Evolutionary conservation across 2,888 invertebrate species (phyloP), one percentile per base, ranked within the genome.

Genomic region (Sarcophaga variegata): DNA sequence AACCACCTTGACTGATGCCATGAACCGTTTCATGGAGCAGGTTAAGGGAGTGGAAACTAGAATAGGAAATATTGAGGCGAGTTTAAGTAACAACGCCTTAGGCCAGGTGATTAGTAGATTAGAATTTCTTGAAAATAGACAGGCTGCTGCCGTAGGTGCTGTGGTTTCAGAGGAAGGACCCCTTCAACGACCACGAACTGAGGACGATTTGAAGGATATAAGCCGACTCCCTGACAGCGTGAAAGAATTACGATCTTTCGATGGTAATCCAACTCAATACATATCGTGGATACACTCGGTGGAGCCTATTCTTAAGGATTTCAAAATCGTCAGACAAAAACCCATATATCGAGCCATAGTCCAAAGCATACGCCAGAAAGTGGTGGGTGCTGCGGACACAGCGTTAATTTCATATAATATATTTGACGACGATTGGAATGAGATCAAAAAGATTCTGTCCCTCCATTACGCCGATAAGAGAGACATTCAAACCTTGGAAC

Each of bases 401-500:
- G 85, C 89, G 20, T 22, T 88, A 17, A 63, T 87, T 0, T 83
- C 81, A 0, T 85, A 86, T 25, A 86, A 88, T 12, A 70, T 85
- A 1, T 81, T 85, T 47, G 71, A 85, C 25, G 64, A 10, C 11
- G 74, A 87, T 54, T 88, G 88, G 88, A 4, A 17, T 0, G 67
- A 87, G 2, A 88, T 88, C 0, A 89, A 89, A 20, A 72, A 27
- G 66, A 79, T 82, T 20, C 70, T 88, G 6, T 88, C 87, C 5
- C 81, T 89, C 11, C 88, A 88, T 22, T 88, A 89, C 62, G 89
- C 88, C 0, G 88, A 88, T 37, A 90, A 89, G 54, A 70, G 87
- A 22, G 89, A 89, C 66, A 49, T 88, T 0, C 74, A 87, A 6
- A 89, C 88, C 0, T 49, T 89, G 3, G 84, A 90, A 60, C 87